Conservation (phyloP, 2,888 invertebrate species). For the Exephanes ischioxanthus region DNA sequence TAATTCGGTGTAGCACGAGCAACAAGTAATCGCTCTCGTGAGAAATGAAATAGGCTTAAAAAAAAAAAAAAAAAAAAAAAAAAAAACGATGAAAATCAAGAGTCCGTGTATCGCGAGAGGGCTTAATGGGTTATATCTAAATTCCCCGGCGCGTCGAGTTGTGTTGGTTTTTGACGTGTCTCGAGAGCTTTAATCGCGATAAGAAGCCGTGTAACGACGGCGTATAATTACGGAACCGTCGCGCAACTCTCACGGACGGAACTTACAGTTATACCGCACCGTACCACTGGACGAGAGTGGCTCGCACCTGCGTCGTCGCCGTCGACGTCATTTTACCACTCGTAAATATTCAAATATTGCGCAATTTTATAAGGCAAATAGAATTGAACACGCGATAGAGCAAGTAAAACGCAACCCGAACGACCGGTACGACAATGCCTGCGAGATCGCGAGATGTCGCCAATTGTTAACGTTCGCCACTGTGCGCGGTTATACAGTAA, state of each 20-base stretch:
- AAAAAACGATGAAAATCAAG: constrained; percentile 14
- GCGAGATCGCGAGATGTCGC: neutral
- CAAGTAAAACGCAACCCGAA: constrained; percentile 21
- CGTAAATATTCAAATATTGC: constrained; percentile 54
- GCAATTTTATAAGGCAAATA: constrained; percentile 35
- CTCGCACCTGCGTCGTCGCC: constrained; percentile 20
- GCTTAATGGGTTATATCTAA: constrained; percentile 12
- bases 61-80: neutral
- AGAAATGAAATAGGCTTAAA: neutral
- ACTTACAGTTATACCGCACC: neutral
- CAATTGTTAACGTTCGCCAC: neutral
- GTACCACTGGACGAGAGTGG: neutral
- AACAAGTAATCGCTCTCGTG: constrained; percentile 10
- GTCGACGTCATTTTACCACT: constrained; percentile 36
- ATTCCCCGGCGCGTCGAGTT: constrained; percentile 17
- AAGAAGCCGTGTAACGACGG: constrained; percentile 39
- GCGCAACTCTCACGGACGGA: constrained; percentile 18
- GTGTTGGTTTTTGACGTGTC: constrained; percentile 46
- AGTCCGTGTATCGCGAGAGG: neutral
- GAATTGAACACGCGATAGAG: constrained; percentile 36
- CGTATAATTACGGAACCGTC: constrained; percentile 46
- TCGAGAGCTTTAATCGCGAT: constrained; percentile 45
- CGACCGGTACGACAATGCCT: constrained; percentile 18
- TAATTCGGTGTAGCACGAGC: neutral
- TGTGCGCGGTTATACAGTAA: neutral